These are phyloP conservation scores for Anticlea derivata DNA, from an alignment of 2,888 invertebrate species.

Conservation along the genomic window DNA sequence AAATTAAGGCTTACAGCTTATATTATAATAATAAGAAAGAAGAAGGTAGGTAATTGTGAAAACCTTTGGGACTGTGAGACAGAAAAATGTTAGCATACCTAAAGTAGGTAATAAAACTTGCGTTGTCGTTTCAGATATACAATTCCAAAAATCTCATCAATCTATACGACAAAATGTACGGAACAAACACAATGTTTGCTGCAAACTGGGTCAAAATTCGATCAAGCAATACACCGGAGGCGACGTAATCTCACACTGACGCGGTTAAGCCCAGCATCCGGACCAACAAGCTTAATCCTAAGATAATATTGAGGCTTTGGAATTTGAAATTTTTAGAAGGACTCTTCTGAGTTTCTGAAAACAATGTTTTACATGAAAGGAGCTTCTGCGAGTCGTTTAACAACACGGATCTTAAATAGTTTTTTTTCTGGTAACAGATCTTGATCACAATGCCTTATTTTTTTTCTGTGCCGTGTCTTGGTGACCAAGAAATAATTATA, in stretches of 20 bases:
- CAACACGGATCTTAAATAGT: neutral
- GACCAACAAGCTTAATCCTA: conserved; percentile 25
- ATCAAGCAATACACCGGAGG: conserved; percentile 24
- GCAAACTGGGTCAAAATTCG: conserved; percentile 26
- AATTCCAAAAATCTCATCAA: conserved; percentile 8
- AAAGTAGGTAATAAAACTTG: neutral
- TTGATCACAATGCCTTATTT: too few species aligned
- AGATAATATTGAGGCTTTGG: conserved; percentile 23
- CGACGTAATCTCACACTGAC: conserved; percentile 25
- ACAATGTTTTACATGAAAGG: neutral
- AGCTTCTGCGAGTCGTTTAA: neutral
- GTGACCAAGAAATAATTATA: too few species aligned
- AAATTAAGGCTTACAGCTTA: neutral
- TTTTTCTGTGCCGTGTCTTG: too few species aligned
- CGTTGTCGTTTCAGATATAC: neutral
- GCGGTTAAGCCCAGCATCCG: conserved; percentile 20
- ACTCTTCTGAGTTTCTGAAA: neutral
- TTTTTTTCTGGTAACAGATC: too few species aligned
- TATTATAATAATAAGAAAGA: too few species aligned
- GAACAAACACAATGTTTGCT: conserved; percentile 20
- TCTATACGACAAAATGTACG: conserved; percentile 13
- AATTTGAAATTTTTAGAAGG: conserved; percentile 19
- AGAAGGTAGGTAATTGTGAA: too few species aligned
- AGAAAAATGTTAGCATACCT: neutral
- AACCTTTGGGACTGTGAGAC: neutral